Evolutionary conservation across 2,888 invertebrate genomes (phyloP).

Genomic region (Conomelus anceps): DNA sequence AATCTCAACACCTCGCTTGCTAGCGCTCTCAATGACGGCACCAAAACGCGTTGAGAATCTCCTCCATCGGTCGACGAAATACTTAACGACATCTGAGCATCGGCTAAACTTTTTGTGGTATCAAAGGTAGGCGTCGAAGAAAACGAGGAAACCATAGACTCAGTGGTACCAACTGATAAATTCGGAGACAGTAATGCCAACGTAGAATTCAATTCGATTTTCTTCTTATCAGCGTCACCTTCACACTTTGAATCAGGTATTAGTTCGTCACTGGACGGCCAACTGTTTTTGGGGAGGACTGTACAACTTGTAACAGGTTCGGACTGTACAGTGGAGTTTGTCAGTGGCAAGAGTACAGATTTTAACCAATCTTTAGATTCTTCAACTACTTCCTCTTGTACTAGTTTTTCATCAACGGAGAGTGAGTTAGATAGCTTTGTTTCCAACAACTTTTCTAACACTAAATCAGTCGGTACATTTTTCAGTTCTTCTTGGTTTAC

Average conservation of each 20-base stretch:
- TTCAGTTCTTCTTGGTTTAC: background rate
- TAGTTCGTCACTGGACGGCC: slow-evolving; percentile 23
- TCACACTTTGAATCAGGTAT: slow-evolving; percentile 3
- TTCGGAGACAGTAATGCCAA: slow-evolving; percentile 32
- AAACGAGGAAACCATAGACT: slow-evolving; percentile 29
- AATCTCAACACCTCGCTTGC: background rate
- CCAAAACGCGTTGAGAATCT: background rate
- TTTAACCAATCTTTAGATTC: slow-evolving; percentile 20
- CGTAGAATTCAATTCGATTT: slow-evolving; percentile 27
- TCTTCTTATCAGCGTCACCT: slow-evolving; percentile 12
- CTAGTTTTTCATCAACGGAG: background rate
- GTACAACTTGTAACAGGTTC: background rate
- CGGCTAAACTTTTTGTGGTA: slow-evolving; percentile 5
- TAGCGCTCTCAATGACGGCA: background rate
- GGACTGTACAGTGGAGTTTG: background rate
- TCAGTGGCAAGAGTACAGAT: background rate
- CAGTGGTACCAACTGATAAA: slow-evolving; percentile 25
- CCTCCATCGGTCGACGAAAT: background rate
- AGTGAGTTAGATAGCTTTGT: background rate
- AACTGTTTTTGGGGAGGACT: slow-evolving; percentile 2
- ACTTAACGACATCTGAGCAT: background rate
- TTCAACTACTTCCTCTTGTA: slow-evolving; percentile 9
- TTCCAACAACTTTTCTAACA: background rate
- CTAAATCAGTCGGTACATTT: background rate
- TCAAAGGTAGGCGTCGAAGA: slow-evolving; percentile 30